Percentiles rank a stretch among this genome's conserved stretches.
Evolutionary conservation across 2,797 vertebrate genomes (phyloP).

Genomic region (Tokudaia tokunoshimensis): DNA sequence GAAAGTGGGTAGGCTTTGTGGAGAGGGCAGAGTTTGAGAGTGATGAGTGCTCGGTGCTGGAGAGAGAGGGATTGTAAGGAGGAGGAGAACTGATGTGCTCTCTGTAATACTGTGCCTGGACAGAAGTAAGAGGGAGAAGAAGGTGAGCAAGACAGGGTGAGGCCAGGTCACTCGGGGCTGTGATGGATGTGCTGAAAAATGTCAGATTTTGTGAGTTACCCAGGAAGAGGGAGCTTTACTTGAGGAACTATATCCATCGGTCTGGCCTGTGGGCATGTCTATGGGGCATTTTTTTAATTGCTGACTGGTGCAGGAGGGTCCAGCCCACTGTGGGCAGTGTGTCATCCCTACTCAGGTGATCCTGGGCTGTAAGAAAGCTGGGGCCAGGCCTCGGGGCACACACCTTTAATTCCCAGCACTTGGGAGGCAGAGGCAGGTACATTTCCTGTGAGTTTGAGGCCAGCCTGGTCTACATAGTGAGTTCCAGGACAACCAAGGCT

Average conservation of each 20-base stretch:
- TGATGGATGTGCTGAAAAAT: background rate
- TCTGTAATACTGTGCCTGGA: background rate
- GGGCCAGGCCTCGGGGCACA: no score
- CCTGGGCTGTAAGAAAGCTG: background rate
- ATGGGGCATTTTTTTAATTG: background rate
- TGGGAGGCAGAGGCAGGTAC: background rate
- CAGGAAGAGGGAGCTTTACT: background rate
- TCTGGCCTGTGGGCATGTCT: background rate
- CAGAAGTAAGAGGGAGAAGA: no score
- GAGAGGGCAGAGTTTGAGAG: constrained; percentile 48
- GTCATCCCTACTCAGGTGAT: background rate
- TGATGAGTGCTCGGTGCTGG: background rate
- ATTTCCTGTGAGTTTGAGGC: background rate
- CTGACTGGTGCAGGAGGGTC: background rate
- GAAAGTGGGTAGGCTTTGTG: constrained; percentile 44
- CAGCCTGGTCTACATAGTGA: background rate
- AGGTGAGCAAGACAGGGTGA: background rate
- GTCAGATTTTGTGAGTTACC: background rate
- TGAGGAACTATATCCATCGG: background rate
- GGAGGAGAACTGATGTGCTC: background rate
- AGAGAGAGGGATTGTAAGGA: background rate
- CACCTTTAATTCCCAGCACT: background rate
- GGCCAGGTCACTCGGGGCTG: background rate
- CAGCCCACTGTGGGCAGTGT: background rate
- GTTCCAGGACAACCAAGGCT: background rate